Base-by-base conservation (phyloP, 2,797 vertebrate genomes). In the Mus caroli region DNA sequence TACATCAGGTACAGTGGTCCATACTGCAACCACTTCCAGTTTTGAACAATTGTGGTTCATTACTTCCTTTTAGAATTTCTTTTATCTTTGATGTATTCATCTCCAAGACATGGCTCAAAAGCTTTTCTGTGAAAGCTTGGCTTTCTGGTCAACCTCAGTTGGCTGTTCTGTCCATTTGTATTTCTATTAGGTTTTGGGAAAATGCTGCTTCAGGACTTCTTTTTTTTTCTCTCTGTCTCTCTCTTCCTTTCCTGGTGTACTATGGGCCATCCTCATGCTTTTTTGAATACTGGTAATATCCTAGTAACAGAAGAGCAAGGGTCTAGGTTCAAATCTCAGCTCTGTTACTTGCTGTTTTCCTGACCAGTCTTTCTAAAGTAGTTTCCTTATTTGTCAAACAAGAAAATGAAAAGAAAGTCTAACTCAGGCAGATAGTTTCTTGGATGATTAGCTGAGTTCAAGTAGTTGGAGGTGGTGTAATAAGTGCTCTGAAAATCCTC, bases 351-450 rank as follows among this genome's bases (percentile, higher is more conserved):
- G 10, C 34, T 78, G 67, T 85, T 75, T 22, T 84, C 43, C 80
- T 77, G 2, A 4, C 54, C 15, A 54, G 12, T 56, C 13, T 75
- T 92, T 77, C n/a, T 87, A 24, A 69, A 54, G 88, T 56, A 34
- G 43, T 46, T 84, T 79, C 24, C 28, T 76, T 50, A 67, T 79
- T 77, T 92, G 46, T 91, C 64, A 88, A 95, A 73, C 60, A 28
- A 76, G 71, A 83, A 3, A 17, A 37, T 46, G 19, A n/a, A 69
- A 43, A 50, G 28, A 17, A n/a, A 19, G 13, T 56, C 73, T 62
- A 60, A 62, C 10, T 50, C 71, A 50, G 73, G 28, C 20, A 76
- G 19, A 3, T 24, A 15, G 19, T 46, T 24, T 37, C 19, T n/a
- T 31, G 4, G n/a, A 77, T 12, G 22, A 52, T 78, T 80, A 58